Conservation (phyloP, 2,888 invertebrate species). For the Gymnocheta viridis region DNA sequence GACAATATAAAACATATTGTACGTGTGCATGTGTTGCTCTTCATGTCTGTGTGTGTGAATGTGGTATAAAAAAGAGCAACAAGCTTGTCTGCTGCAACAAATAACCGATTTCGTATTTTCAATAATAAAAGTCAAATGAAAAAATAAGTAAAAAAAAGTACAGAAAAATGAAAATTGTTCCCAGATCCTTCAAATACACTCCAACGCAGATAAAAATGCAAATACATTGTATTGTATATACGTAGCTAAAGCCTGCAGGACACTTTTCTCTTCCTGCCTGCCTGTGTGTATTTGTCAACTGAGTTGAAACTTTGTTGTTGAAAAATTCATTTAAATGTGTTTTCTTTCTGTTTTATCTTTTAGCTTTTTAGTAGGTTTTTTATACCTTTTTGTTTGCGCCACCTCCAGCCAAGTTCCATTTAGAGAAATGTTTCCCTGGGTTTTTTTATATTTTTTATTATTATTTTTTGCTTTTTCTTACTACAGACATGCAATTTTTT, state of each 20-base stretch:
- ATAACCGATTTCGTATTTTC: constrained; percentile 52
- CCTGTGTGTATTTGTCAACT: constrained; percentile 38
- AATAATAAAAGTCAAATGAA: constrained; percentile 26
- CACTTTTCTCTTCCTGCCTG: neutral
- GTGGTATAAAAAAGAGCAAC: constrained; percentile 32
- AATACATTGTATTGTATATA: neutral
- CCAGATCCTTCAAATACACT: constrained; percentile 9
- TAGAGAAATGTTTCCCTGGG: neutral
- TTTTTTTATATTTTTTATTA: neutral
- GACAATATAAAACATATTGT: neutral
- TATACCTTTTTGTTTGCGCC: constrained; percentile 9
- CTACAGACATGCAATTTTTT: constrained; percentile 1
- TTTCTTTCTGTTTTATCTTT: constrained; percentile 52
- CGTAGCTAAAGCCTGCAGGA: neutral
- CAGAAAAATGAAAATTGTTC: constrained; percentile 27
- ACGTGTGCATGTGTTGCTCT: neutral
- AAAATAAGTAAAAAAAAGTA: constrained; percentile 5
- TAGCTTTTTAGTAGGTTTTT: constrained; percentile 15
- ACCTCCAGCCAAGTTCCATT: constrained; percentile 38
- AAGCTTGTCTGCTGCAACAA: constrained; percentile 39
- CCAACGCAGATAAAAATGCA: neutral
- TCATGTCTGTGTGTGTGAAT: neutral
- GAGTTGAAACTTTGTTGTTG: constrained; percentile 53
- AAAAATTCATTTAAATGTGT: constrained; percentile 50
- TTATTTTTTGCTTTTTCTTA: neutral